Percentiles rank a stretch among this genome's conserved stretches.
phyloP scores from a whole-genome alignment of 2,888 invertebrate genomes.

The Cynaeus angustus region DNA sequence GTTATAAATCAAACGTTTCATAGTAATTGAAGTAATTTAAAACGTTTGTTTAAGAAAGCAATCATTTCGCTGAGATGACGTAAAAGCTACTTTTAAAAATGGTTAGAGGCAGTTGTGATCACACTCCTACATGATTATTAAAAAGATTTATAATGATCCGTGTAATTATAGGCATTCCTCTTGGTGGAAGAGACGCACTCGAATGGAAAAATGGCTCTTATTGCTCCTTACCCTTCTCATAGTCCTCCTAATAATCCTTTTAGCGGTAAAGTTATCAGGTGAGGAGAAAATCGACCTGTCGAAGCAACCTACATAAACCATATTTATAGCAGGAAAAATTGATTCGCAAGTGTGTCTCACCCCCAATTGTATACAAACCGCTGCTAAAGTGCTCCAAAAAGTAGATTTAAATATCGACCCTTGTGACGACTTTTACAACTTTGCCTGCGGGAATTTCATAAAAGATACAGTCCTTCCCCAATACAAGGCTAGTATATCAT shows the following conservation, averaged over 20 bases:
- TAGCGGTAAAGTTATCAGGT: constrained; percentile 31
- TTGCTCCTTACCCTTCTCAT: constrained; percentile 13
- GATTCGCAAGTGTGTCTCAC: constrained; percentile 47
- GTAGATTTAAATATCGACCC: constrained; percentile 80
- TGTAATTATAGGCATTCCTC: constrained; percentile 36
- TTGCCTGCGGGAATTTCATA: constrained; percentile 81
- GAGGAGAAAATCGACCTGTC: constrained; percentile 14
- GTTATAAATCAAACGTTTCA: constrained; percentile 8
- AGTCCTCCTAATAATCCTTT: constrained; percentile 31
- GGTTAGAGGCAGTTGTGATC: too few species aligned
- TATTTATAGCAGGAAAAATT: constrained; percentile 22
- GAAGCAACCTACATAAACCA: neutral
- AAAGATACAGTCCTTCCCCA: constrained; percentile 80
- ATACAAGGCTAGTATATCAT: constrained; percentile 73
- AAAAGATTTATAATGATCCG: neutral
- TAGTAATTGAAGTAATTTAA: neutral
- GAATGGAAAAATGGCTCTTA: constrained; percentile 41
- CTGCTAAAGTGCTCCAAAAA: constrained; percentile 77
- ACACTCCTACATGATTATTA: too few species aligned
- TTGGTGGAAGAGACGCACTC: constrained; percentile 49
- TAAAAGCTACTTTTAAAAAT: neutral
- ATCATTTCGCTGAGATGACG: neutral
- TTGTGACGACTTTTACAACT: constrained; percentile 84
- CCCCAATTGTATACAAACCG: constrained; percentile 68
- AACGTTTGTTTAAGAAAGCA: neutral